phyloP scores from a whole-genome alignment of 1,140 invertebrate genomes.

The Trachymyrmex cornetzi region DNA sequence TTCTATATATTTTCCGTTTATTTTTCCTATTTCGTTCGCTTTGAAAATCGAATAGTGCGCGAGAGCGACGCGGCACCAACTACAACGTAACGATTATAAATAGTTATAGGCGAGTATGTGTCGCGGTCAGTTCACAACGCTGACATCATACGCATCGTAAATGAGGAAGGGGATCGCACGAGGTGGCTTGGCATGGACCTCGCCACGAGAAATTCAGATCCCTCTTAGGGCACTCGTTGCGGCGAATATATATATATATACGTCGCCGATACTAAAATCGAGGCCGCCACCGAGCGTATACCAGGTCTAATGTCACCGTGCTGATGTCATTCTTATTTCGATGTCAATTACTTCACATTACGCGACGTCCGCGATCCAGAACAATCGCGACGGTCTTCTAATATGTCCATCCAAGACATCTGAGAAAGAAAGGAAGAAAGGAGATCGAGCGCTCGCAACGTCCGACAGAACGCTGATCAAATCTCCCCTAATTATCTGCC shows the following conservation, averaged over 20 bases:
- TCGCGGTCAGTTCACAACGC: background rate
- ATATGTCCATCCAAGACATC: background rate
- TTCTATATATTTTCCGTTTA: background rate
- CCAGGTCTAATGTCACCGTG: slow-evolving; percentile 17
- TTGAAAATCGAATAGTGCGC: background rate
- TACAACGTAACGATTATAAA: slow-evolving; percentile 70
- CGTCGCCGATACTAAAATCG: slow-evolving; percentile 29
- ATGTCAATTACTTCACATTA: slow-evolving; percentile 62
- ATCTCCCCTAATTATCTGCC: background rate
- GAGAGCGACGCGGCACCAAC: background rate
- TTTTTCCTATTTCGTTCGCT: background rate
- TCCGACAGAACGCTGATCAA: background rate
- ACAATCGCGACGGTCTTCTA: slow-evolving; percentile 17
- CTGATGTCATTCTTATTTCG: slow-evolving; percentile 73
- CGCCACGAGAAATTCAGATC: background rate
- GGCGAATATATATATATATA: background rate
- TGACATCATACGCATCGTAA: slow-evolving; percentile 62
- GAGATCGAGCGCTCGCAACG: background rate
- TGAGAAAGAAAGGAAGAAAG: background rate
- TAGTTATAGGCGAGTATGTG: slow-evolving; percentile 51
- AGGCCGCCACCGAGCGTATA: background rate
- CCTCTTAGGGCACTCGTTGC: background rate
- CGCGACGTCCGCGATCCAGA: slow-evolving; percentile 44
- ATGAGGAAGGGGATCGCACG: slow-evolving; percentile 15
- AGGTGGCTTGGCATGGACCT: background rate